These are phyloP conservation scores for Graphium colonna DNA, from an alignment of 2,888 invertebrate species.

Conservation along the genomic window DNA sequence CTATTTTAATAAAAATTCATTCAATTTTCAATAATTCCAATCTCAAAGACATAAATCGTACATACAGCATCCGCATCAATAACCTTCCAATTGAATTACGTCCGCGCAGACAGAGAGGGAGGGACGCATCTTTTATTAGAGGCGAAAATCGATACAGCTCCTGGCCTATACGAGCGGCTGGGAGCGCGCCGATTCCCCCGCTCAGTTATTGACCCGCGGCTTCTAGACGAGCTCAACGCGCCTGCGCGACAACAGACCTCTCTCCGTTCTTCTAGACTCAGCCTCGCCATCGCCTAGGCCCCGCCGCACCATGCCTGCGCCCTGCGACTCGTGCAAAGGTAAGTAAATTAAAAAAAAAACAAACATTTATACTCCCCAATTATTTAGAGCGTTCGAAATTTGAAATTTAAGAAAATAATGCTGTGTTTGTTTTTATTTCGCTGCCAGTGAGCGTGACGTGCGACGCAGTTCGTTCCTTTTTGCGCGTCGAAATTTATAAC, in stretches of 20 bases:
- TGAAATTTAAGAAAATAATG: neutral
- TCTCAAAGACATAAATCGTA: no score
- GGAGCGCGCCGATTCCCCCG: constrained; percentile 55
- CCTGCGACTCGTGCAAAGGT: constrained; percentile 73
- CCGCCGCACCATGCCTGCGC: constrained; percentile 60
- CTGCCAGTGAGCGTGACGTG: constrained; percentile 2
- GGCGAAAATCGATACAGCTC: constrained; percentile 30
- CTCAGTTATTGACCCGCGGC: constrained; percentile 74
- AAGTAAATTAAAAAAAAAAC: constrained; percentile 24
- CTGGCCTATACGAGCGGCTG: constrained; percentile 35
- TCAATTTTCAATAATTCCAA: no score
- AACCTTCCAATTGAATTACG: neutral
- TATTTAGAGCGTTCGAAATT: neutral
- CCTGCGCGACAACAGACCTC: constrained; percentile 51
- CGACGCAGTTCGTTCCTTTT: constrained; percentile 26
- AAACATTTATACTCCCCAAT: neutral
- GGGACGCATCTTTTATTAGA: neutral
- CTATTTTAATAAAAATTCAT: no score
- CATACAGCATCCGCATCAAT: neutral
- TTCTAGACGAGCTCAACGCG: constrained; percentile 37
- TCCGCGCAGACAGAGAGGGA: neutral
- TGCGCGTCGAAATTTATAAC: neutral
- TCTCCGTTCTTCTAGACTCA: constrained; percentile 32
- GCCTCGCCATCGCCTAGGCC: constrained; percentile 32
- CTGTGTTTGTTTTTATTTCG: constrained; percentile 7